Conservation (phyloP, 2,797 vertebrate species). For the Carcharodon carcharias region DNA sequence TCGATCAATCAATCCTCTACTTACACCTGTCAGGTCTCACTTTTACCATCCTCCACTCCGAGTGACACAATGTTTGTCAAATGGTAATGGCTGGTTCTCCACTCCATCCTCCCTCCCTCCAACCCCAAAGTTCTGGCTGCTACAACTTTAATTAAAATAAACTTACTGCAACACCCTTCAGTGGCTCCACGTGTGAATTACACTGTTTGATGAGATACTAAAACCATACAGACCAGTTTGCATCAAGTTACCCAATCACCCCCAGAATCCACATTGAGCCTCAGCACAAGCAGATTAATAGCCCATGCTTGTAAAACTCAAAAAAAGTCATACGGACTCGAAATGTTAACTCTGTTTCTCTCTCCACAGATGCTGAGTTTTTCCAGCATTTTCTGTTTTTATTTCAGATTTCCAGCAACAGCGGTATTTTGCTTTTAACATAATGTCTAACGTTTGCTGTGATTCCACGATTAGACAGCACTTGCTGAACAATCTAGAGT, state of each 20-base stretch:
- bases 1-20: not conserved
- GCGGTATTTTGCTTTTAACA: too few relatives aligned
- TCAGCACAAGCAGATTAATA: not conserved
- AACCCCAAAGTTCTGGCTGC: not conserved
- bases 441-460: too few relatives aligned
- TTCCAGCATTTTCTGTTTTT: too few relatives aligned
- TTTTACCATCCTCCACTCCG: not conserved
- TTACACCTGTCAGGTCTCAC: not conserved
- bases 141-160: not conserved
- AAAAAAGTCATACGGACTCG: too few relatives aligned
- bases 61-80: not conserved
- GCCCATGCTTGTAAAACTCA: too few relatives aligned
- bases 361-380: too few relatives aligned
- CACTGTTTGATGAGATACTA: not conserved
- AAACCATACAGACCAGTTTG: not conserved
- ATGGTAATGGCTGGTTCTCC: not conserved
- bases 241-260: not conserved
- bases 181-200: not conserved
- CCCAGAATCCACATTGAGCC: not conserved
- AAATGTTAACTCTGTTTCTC: too few relatives aligned
- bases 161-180: not conserved
- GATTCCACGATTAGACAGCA: too few relatives aligned
- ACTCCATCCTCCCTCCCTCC: not conserved
- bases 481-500: too few relatives aligned
- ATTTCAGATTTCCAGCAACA: too few relatives aligned